Percentiles rank a stretch among this genome's conserved stretches.
phyloP scores from a whole-genome alignment of 2,888 invertebrate species.

The Ernsta delagoae region DNA sequence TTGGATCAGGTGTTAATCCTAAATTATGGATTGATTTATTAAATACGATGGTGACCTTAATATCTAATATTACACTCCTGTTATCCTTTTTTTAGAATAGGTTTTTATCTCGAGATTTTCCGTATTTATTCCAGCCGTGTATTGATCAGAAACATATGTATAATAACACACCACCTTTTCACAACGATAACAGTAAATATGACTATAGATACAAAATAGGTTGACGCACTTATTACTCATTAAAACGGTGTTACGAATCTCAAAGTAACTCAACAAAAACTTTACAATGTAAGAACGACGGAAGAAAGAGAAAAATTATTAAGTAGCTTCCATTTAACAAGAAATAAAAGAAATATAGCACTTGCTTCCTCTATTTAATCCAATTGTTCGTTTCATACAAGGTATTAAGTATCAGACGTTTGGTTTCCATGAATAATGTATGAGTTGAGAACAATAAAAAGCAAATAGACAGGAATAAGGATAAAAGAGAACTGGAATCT shows the following conservation, averaged over 20 bases:
- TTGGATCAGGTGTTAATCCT: too few species aligned
- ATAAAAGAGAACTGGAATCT: slow-evolving; percentile 44
- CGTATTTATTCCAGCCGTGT: too few species aligned
- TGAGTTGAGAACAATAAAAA: slow-evolving; percentile 36
- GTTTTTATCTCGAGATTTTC: too few species aligned
- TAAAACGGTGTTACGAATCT: slow-evolving; percentile 13
- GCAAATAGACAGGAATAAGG: slow-evolving; percentile 38
- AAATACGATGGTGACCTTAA: too few species aligned
- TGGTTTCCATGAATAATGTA: slow-evolving; percentile 35
- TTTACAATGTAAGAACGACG: neutral
- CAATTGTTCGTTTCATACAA: slow-evolving; percentile 33
- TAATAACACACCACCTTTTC: too few species aligned
- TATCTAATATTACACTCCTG: too few species aligned
- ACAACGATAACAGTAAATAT: too few species aligned
- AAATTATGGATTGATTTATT: too few species aligned
- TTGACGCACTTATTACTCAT: neutral
- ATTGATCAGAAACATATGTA: too few species aligned
- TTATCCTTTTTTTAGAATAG: too few species aligned
- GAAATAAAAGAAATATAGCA: slow-evolving; percentile 10
- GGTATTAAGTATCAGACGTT: slow-evolving; percentile 31
- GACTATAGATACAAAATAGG: too few species aligned
- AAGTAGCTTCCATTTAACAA: slow-evolving; percentile 7
- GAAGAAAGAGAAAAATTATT: neutral
- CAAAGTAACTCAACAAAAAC: neutral
- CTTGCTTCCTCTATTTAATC: slow-evolving; percentile 19